Conservation (phyloP, 2,888 invertebrate species). For the Branchellion lobata region DNA sequence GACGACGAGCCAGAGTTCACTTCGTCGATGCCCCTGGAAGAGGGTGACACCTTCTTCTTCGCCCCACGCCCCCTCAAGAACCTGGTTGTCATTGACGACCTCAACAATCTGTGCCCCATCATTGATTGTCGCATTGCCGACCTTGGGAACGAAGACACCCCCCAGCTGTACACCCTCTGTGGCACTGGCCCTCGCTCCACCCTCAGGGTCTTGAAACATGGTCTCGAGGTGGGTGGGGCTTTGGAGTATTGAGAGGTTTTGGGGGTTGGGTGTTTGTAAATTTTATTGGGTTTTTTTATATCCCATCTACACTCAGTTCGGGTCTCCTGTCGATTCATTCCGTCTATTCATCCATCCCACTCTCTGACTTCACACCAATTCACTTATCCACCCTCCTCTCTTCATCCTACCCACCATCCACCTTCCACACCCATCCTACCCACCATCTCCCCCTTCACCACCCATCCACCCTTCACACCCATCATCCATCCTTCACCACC, state of each 20-base stretch:
- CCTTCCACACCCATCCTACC: too few relatives aligned
- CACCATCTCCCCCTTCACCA: too few relatives aligned
- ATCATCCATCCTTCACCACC: too few relatives aligned
- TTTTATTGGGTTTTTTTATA: not conserved
- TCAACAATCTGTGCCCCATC: conserved; percentile 92
- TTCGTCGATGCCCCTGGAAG: conserved; percentile 94
- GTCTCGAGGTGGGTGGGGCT: conserved; percentile 71
- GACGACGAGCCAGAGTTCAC: conserved; percentile 98
- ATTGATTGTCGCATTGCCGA: conserved; percentile 71
- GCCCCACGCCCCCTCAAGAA: conserved; percentile 89
- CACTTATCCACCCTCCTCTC: too few relatives aligned
- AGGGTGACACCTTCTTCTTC: conserved; percentile 98
- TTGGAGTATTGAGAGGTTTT: not conserved
- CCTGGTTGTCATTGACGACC: conserved; percentile 91
- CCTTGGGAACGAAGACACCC: conserved; percentile 92
- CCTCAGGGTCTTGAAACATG: conserved; percentile 87
- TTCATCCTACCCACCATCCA: too few relatives aligned
- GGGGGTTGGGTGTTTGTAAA: not conserved
- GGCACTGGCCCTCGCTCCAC: conserved; percentile 93
- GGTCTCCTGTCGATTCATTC: too few relatives aligned
- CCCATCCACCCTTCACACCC: too few relatives aligned
- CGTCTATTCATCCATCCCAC: too few relatives aligned
- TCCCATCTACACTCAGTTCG: too few relatives aligned
- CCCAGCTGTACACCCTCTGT: conserved; percentile 92
- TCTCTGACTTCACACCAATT: too few relatives aligned